Percentiles rank a stretch among this genome's conserved stretches.
These are phyloP conservation scores for Aptenodytes patagonicus DNA, from an alignment of 2,113 vertebrate species.

Conservation along the genomic window DNA sequence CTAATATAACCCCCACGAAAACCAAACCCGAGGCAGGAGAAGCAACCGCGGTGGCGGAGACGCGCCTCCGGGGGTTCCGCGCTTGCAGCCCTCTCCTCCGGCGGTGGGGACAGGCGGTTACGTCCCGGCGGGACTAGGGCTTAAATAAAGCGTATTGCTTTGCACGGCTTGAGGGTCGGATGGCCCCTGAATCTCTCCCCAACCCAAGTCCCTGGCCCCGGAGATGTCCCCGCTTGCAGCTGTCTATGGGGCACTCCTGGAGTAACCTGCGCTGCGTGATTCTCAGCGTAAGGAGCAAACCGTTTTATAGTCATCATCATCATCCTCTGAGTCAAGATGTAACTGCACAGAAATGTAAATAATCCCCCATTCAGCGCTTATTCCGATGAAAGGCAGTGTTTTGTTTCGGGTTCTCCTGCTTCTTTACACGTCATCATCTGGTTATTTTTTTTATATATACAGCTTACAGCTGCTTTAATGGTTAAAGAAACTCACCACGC, in stretches of 20 bases:
- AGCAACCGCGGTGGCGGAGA: background rate
- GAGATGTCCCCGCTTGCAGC: background rate
- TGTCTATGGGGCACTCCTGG: background rate
- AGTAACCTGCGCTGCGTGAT: background rate
- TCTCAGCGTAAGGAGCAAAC: background rate
- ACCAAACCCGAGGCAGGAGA: background rate
- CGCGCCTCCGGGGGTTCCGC: background rate
- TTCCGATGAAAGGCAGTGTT: background rate
- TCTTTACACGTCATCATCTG: background rate
- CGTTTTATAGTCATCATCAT: background rate
- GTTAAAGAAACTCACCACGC: background rate
- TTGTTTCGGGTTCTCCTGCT: background rate
- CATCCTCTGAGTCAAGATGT: background rate
- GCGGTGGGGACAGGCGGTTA: too few relatives aligned
- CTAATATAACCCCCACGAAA: background rate
- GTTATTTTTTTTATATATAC: background rate
- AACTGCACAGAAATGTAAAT: background rate
- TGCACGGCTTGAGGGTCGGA: background rate
- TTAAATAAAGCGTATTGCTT: background rate
- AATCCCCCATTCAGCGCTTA: background rate
- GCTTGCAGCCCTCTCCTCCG: background rate
- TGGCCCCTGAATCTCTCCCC: background rate
- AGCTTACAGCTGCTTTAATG: background rate
- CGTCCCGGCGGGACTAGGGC: background rate
- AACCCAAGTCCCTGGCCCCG: fast-evolving